Base-by-base conservation (phyloP, 2,888 invertebrate genomes). In the Aporophyla lueneburgensis region DNA sequence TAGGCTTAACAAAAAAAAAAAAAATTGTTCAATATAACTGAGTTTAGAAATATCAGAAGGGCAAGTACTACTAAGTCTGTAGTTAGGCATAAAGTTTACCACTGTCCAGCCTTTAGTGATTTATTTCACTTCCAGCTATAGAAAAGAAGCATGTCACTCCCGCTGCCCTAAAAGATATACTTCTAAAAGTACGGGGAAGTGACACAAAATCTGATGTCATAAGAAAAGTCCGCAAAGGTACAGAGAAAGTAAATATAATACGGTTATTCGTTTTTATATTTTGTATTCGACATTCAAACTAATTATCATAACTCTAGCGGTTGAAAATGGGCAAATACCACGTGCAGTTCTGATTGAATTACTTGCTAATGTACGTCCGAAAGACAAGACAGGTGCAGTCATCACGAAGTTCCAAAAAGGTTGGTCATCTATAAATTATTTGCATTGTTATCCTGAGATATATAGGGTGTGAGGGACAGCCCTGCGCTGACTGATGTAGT, bases 191-290 rank as follows among this genome's bases (percentile, higher is more conserved):
- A n/a, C 0, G 5, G 2, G 21, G 12, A 16, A 51, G 65, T 69
- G 61, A 51, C 3, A 54, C 16, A 27, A 61, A 53, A 46, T 58
- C 83, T n/a, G 77, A 75, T 27, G n/a, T 80, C 9, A 71, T 80
- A n/a, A 51, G 69, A 49, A 69, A 46, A 14, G 10, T 80, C 19
- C 76, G 76, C 27, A 43, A 75, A 80, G 82, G 79, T 81, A 79
- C 24, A 12, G 33, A 14, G 0, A 54, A 24, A 51, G 7, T 24
- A 21, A 27, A 24, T 16, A 21, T 10, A 5, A 21, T 9, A 63
- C 21, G 21, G 43, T 27, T 16, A 16, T 40, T 61, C 6, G 7
- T 43, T 7, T 24, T 16, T 21, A 3, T 63, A 16, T 27, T 66
- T 24, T 19, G 43, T n/a, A 33, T 7, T 5, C 14, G 9, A 71